These are phyloP conservation scores for Tiliacea aurago DNA, from an alignment of 2,888 invertebrate species.

Conservation along the genomic window DNA sequence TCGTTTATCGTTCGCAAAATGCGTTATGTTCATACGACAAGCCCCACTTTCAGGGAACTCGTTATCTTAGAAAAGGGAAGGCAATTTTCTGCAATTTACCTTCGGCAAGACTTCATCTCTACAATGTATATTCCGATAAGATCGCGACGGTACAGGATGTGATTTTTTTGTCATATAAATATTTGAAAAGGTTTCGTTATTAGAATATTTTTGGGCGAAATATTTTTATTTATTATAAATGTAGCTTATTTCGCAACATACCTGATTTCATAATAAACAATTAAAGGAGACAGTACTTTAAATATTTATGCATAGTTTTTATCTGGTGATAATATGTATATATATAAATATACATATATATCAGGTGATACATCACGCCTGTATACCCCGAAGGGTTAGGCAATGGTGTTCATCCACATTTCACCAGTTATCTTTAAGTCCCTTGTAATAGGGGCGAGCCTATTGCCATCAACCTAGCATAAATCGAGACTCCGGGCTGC, in stretches of 20 bases:
- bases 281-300: neutral
- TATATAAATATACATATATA: too few relatives aligned
- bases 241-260: neutral
- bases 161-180: constrained; percentile 35
- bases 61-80: constrained; percentile 72
- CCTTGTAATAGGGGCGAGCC: too few relatives aligned
- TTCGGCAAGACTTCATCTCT: constrained; percentile 68
- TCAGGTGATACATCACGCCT: too few relatives aligned
- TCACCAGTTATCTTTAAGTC: too few relatives aligned
- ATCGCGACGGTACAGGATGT: constrained; percentile 33
- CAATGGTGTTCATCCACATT: too few relatives aligned
- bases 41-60: constrained; percentile 68
- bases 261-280: neutral
- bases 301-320: neutral
- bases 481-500: too few relatives aligned
- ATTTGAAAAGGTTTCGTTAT: neutral
- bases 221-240: too few relatives aligned
- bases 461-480: too few relatives aligned
- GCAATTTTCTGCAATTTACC: constrained; percentile 81
- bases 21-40: constrained; percentile 63
- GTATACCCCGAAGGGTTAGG: too few relatives aligned
- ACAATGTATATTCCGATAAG: constrained; percentile 65
- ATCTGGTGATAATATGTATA: neutral
- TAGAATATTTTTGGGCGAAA: neutral
- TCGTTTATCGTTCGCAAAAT: constrained; percentile 64